These are phyloP conservation scores for Parapristionchus giblindavisi DNA, from an alignment of 2,888 invertebrate species.

Conservation along the genomic window DNA sequence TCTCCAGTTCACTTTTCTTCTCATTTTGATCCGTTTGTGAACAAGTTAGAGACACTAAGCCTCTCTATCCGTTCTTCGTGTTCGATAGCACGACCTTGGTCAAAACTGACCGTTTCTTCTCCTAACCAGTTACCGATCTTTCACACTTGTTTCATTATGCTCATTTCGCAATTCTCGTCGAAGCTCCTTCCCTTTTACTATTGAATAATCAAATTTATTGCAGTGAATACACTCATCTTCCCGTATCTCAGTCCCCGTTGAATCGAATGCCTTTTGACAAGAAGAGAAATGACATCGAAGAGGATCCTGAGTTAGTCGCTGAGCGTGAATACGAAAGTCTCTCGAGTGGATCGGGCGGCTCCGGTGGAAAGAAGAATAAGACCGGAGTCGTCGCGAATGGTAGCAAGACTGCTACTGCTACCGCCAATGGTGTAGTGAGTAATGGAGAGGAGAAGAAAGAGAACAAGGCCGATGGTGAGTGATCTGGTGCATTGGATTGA, in stretches of 20 bases:
- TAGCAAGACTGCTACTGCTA: neutral
- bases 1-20: too few relatives aligned
- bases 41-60: too few relatives aligned
- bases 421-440: neutral
- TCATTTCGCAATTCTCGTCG: neutral
- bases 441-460: neutral
- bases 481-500: neutral
- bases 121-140: neutral
- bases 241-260: neutral
- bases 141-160: neutral
- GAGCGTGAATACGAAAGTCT: constrained; percentile 28
- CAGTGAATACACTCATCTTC: too few relatives aligned
- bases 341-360: constrained; percentile 29
- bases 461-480: neutral
- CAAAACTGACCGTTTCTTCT: too few relatives aligned
- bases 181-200: neutral
- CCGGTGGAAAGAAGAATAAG: neutral
- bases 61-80: too few relatives aligned
- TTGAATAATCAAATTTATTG: neutral
- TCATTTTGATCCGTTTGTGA: too few relatives aligned
- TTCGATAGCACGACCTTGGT: too few relatives aligned
- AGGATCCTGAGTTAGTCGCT: constrained; percentile 33
- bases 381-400: neutral
- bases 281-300: constrained; percentile 27
- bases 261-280: constrained; percentile 34